Evolutionary conservation across 2,888 invertebrate genomes (phyloP).

Genomic region (Eupithecia vulgata): DNA sequence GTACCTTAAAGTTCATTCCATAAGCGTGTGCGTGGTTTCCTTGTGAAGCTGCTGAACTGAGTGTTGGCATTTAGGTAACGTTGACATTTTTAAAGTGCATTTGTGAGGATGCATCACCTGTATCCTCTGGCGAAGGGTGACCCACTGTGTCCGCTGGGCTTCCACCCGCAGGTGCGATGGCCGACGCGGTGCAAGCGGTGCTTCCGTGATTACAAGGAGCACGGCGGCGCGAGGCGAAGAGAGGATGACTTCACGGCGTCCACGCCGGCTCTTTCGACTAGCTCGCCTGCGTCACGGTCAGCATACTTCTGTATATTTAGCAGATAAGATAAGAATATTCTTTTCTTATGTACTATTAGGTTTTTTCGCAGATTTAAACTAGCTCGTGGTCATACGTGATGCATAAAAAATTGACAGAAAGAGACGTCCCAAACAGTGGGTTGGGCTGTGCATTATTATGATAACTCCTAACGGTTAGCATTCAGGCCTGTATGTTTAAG

Average conservation of each 20-base stretch:
- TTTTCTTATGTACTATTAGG: background rate
- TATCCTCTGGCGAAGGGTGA: slow-evolving; percentile 93
- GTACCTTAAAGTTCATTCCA: slow-evolving; percentile 78
- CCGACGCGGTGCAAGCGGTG: slow-evolving; percentile 96
- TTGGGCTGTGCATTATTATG: background rate
- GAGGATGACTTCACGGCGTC: slow-evolving; percentile 89
- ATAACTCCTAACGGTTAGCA: background rate
- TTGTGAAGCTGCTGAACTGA: slow-evolving; percentile 39
- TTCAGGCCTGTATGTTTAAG: background rate
- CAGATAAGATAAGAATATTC: background rate
- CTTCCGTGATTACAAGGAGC: slow-evolving; percentile 96
- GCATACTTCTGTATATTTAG: slow-evolving; percentile 38
- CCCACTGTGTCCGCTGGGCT: slow-evolving; percentile 95
- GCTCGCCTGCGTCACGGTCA: slow-evolving; percentile 84
- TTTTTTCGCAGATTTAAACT: background rate
- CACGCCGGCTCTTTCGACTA: slow-evolving; percentile 89
- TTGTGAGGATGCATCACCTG: slow-evolving; percentile 87
- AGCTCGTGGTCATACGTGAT: background rate
- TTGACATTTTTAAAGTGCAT: slow-evolving; percentile 78
- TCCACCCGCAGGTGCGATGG: slow-evolving; percentile 97
- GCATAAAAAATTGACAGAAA: background rate
- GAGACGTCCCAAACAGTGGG: background rate
- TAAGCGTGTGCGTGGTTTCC: slow-evolving; percentile 60
- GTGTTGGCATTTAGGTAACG: slow-evolving; percentile 72
- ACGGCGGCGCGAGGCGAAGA: slow-evolving; percentile 87